These are phyloP conservation scores for Uloborus plumipes DNA, from an alignment of 2,888 invertebrate species.

Conservation along the genomic window DNA sequence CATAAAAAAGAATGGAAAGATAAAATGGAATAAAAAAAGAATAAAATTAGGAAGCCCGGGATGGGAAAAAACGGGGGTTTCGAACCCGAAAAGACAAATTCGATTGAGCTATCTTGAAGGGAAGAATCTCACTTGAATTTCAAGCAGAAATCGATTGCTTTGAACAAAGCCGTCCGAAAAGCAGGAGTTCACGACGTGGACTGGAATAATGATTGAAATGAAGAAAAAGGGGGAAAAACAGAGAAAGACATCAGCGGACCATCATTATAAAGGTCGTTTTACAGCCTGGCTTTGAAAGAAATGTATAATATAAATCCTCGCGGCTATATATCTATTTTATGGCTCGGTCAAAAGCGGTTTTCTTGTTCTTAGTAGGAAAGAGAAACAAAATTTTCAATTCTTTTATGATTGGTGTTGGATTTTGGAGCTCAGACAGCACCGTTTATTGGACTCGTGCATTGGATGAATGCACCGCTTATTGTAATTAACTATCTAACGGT, in stretches of 20 bases:
- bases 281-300: slow-evolving; percentile 51
- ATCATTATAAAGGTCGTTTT: slow-evolving; percentile 63
- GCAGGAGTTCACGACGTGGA: slow-evolving; percentile 52
- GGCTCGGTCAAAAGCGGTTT: background rate
- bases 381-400: too few species aligned
- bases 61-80: background rate
- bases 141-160: slow-evolving; percentile 57
- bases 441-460: too few species aligned
- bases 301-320: slow-evolving; percentile 55
- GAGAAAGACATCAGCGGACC: slow-evolving; percentile 45
- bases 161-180: slow-evolving; percentile 40
- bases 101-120: slow-evolving; percentile 52
- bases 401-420: too few species aligned
- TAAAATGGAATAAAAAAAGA: background rate
- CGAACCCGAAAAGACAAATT: slow-evolving; percentile 34
- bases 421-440: too few species aligned
- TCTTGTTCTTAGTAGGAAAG: too few species aligned
- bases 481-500: too few species aligned
- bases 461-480: too few species aligned
- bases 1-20: slow-evolving; percentile 18
- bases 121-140: slow-evolving; percentile 61
- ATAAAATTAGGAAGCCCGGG: background rate
- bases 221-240: slow-evolving; percentile 2
- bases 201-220: slow-evolving; percentile 53
- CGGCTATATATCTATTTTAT: slow-evolving; percentile 45